phyloP scores from a whole-genome alignment of 2,888 invertebrate genomes.

The Argynnis bischoffii region DNA sequence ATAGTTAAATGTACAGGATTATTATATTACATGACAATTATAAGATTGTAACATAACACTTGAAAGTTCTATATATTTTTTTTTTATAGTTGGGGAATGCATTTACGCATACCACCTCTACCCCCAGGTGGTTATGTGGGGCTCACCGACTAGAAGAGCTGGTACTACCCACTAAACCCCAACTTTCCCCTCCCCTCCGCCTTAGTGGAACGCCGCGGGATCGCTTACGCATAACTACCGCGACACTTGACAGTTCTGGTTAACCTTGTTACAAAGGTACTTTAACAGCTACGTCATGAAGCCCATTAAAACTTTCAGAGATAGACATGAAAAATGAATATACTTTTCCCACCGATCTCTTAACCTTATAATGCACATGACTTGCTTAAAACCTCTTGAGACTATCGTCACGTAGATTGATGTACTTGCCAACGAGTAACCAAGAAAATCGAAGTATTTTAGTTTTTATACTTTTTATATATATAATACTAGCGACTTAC shows the following conservation, averaged over 20 bases:
- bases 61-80: conserved; percentile 18
- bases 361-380: conserved; percentile 57
- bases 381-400: conserved; percentile 42
- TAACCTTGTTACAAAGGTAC: conserved; percentile 23
- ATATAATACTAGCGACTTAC: no score
- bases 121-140: no score
- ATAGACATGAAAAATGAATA: conserved; percentile 66
- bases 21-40: neutral
- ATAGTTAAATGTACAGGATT: no score
- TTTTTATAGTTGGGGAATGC: no score
- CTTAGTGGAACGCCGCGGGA: no score
- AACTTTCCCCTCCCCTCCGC: no score
- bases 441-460: conserved; percentile 13
- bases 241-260: conserved; percentile 20
- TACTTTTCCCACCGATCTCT: conserved; percentile 47
- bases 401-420: conserved; percentile 27
- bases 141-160: no score
- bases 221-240: no score
- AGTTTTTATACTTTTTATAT: neutral
- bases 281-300: conserved; percentile 47
- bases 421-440: conserved; percentile 13
- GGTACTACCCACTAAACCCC: no score
- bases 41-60: conserved; percentile 16
- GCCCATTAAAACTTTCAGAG: conserved; percentile 64
- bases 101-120: no score